A percentile compares a stretch with the other conserved stretches of the same genome.
phyloP scores from a whole-genome alignment of 2,797 vertebrate species.

The Sparus aurata region DNA sequence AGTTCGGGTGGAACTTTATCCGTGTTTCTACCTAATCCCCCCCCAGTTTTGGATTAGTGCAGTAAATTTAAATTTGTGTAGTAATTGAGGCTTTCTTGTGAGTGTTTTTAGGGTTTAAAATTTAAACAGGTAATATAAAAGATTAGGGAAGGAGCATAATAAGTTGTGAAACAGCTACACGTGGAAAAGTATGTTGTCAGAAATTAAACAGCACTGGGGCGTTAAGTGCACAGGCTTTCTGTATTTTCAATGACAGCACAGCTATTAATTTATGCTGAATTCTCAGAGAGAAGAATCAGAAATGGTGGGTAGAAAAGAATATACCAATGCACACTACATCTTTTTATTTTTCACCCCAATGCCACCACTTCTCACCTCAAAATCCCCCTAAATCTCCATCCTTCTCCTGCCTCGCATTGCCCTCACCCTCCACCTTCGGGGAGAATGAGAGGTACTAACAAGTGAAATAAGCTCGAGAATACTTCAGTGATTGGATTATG shows the following conservation, averaged over 20 bases:
- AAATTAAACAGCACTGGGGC: slow-evolving; percentile 53
- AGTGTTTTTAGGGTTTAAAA: slow-evolving; percentile 1
- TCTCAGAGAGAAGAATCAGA: slow-evolving; percentile 34
- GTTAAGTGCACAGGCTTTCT: slow-evolving; percentile 44
- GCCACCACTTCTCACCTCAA: neutral
- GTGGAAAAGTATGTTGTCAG: slow-evolving; percentile 45
- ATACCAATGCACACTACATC: slow-evolving; percentile 2
- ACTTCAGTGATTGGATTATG: slow-evolving; percentile 67
- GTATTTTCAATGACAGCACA: slow-evolving; percentile 45
- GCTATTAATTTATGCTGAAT: slow-evolving; percentile 54
- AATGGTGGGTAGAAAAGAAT: neutral
- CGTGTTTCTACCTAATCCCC: slow-evolving; percentile 6
- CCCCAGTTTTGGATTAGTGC: neutral
- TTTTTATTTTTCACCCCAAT: neutral
- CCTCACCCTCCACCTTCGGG: slow-evolving; percentile 12
- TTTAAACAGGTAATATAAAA: slow-evolving; percentile 23
- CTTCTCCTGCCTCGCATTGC: neutral
- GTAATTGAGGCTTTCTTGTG: slow-evolving; percentile 8
- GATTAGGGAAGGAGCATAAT: slow-evolving; percentile 3
- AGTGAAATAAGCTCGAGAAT: slow-evolving; percentile 57
- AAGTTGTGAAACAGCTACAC: slow-evolving; percentile 20
- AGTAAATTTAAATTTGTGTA: neutral
- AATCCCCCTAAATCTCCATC: slow-evolving; percentile 32
- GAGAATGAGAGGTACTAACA: slow-evolving; percentile 52
- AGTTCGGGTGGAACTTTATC: neutral